phyloP scores from a whole-genome alignment of 2,888 invertebrate species.

The Ophion costatus region DNA sequence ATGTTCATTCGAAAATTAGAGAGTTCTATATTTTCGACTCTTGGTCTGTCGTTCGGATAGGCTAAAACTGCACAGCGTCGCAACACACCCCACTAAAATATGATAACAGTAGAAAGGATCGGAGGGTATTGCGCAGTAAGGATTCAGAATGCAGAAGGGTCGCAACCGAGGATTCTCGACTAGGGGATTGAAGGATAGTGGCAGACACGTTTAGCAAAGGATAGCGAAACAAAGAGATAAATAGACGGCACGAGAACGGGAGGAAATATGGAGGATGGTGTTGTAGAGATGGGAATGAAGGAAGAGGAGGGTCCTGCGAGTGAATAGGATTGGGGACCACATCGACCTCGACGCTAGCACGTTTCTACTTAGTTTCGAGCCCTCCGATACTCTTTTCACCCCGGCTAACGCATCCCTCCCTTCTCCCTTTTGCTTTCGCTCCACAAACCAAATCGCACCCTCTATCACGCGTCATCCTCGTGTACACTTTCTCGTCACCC shows the following conservation, averaged over 20 bases:
- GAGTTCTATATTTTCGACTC: no score
- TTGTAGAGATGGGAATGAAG: slow-evolving; percentile 57
- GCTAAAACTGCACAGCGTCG: no score
- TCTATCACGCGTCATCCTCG: slow-evolving; percentile 44
- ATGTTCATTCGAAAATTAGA: no score
- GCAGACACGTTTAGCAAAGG: slow-evolving; percentile 25
- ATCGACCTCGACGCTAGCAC: slow-evolving; percentile 65
- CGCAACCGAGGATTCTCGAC: no score
- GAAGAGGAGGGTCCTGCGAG: slow-evolving; percentile 44
- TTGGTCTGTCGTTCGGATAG: no score
- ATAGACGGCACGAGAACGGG: slow-evolving; percentile 23
- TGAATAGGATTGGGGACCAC: slow-evolving; percentile 64
- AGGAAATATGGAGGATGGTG: slow-evolving; percentile 19
- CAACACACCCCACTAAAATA: no score
- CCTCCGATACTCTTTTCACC: slow-evolving; percentile 58
- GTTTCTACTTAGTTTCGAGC: slow-evolving; percentile 70
- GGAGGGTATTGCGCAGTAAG: slow-evolving; percentile 9
- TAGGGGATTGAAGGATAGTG: slow-evolving; percentile 28
- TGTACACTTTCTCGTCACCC: slow-evolving; percentile 38
- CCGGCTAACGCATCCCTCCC: slow-evolving; percentile 44
- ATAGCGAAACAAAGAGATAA: slow-evolving; percentile 42
- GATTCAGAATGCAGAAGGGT: slow-evolving; percentile 1
- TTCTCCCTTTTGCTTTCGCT: slow-evolving; percentile 27
- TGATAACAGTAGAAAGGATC: background rate
- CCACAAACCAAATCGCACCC: slow-evolving; percentile 41